A percentile compares a stretch with the other conserved stretches of the same genome.
Conservation (phyloP, 2,888 invertebrate species). For the Crioceris asparagi region DNA sequence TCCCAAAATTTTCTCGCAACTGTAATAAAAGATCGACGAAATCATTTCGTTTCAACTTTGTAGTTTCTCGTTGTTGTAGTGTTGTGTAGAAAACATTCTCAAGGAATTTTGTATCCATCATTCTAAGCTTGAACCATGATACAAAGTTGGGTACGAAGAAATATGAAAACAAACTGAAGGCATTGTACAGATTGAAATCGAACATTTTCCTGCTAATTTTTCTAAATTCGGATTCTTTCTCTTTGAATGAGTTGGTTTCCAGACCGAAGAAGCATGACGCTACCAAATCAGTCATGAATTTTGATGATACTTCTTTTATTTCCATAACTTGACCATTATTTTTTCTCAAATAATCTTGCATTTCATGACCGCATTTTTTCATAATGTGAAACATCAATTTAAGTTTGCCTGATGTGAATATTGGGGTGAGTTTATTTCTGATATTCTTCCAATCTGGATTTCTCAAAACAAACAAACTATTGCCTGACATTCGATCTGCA, state of each 20-base stretch:
- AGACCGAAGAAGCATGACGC: slow-evolving; percentile 40
- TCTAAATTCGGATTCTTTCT: slow-evolving; percentile 34
- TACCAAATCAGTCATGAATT: slow-evolving; percentile 40
- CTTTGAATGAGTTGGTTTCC: slow-evolving; percentile 33
- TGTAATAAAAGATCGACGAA: slow-evolving; percentile 38
- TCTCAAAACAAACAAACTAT: slow-evolving; percentile 38
- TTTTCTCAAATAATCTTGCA: slow-evolving; percentile 27
- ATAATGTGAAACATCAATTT: slow-evolving; percentile 42
- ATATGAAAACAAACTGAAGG: slow-evolving; percentile 28
- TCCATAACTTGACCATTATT: slow-evolving; percentile 22
- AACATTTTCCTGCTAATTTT: slow-evolving; percentile 32
- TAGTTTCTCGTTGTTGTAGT: slow-evolving; percentile 26
- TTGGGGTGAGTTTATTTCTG: slow-evolving; percentile 42
- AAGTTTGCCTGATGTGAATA: slow-evolving; percentile 44
- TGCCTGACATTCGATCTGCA: slow-evolving; percentile 37
- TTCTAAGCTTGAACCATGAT: slow-evolving; percentile 28
- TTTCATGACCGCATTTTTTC: slow-evolving; percentile 32
- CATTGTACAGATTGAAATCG: slow-evolving; percentile 24
- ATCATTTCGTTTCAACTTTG: slow-evolving; percentile 33
- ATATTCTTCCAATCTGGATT: slow-evolving; percentile 44
- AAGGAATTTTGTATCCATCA: slow-evolving; percentile 32
- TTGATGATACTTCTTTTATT: slow-evolving; percentile 31
- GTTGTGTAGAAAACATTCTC: slow-evolving; percentile 29
- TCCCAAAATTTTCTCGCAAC: slow-evolving; percentile 26
- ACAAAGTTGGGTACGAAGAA: slow-evolving; percentile 31